Percentiles rank a stretch among this genome's conserved stretches.
Evolutionary conservation across 92 coral and sea anemone species (phyloP).

Genomic region (Zoanthus sansibaricus): DNA sequence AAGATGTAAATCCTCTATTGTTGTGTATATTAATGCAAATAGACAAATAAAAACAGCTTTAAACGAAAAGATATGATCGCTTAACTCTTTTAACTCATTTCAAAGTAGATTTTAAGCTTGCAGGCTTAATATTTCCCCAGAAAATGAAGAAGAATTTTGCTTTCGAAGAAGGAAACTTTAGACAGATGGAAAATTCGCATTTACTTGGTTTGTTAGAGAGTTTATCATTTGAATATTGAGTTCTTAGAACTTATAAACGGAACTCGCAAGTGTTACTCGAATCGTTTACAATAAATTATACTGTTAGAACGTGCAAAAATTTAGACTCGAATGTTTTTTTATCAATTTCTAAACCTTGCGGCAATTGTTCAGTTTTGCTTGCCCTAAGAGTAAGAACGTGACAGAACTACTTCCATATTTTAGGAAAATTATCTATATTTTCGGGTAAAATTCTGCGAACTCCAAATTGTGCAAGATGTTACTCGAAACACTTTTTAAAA

Average conservation of each 20-base stretch:
- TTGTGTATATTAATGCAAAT: slow-evolving; percentile 45
- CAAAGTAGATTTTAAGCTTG: not conserved
- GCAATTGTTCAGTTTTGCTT: no score
- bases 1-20: slow-evolving; percentile 16
- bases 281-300: not conserved
- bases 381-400: no score
- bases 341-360: no score
- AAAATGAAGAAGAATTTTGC: not conserved
- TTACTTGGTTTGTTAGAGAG: not conserved
- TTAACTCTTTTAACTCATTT: slow-evolving; percentile 14
- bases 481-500: no score
- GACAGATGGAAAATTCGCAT: not conserved
- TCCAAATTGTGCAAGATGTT: not conserved
- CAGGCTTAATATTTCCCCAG: not conserved
- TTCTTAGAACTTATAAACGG: not conserved
- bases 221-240: not conserved
- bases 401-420: not conserved
- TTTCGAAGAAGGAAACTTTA: no score
- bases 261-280: not conserved
- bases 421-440: not conserved
- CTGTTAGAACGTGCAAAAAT: not conserved
- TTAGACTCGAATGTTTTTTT: not conserved
- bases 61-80: slow-evolving; percentile 22
- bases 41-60: slow-evolving; percentile 40
- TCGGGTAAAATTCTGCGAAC: not conserved